Conservation (phyloP, 2,113 vertebrate species). For the Actinemys pallida region DNA sequence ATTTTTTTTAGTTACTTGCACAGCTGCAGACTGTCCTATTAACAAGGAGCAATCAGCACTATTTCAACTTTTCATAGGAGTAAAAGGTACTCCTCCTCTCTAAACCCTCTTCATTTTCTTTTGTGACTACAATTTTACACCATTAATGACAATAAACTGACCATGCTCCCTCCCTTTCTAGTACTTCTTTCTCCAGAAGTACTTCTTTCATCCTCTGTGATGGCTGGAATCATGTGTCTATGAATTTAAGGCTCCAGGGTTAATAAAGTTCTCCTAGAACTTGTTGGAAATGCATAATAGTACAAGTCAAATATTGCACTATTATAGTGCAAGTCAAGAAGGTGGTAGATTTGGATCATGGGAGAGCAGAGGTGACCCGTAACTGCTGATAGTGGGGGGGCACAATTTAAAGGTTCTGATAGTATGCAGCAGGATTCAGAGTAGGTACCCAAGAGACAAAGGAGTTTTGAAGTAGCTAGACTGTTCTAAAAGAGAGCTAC, state of each 20-base stretch:
- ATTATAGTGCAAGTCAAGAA: not conserved
- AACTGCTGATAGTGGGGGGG: not conserved
- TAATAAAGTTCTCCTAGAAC: not conserved
- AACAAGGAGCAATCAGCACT: not conserved
- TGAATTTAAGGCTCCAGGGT: not conserved
- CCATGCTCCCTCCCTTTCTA: not conserved
- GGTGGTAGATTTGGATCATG: not conserved
- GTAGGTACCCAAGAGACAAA: not conserved
- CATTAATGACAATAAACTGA: not conserved
- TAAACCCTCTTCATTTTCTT: not conserved
- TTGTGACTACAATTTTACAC: not conserved
- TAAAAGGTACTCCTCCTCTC: not conserved
- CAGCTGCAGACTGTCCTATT: not conserved
- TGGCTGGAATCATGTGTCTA: not conserved
- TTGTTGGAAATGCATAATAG: not conserved
- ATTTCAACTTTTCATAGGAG: not conserved
- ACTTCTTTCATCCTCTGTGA: not conserved
- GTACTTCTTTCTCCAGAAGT: not conserved
- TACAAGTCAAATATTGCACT: not conserved
- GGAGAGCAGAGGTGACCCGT: not conserved
- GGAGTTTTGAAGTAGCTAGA: not conserved
- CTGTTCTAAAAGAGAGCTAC: not conserved
- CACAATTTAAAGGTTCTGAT: not conserved
- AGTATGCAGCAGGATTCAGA: not conserved
- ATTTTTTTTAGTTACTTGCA: slow-evolving; percentile 6